These are phyloP conservation scores for Alethe diademata DNA, from an alignment of 2,113 vertebrate genomes.

Conservation along the genomic window DNA sequence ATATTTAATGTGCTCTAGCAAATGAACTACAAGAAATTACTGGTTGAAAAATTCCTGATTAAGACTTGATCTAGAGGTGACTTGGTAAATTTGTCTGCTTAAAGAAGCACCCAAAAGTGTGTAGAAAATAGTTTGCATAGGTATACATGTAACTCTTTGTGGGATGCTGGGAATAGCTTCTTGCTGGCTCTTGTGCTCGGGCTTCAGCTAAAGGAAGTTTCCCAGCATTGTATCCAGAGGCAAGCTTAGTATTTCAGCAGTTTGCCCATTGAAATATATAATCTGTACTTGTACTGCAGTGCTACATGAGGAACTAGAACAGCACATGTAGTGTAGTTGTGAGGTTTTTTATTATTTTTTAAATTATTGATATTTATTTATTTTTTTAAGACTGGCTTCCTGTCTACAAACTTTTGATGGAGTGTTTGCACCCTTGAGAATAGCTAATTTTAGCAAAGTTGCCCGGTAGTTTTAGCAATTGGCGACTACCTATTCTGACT, in stretches of 20 bases:
- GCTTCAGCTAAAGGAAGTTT: neutral
- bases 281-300: neutral
- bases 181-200: neutral
- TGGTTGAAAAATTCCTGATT: neutral
- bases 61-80: neutral
- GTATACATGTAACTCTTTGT: neutral
- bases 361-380: neutral
- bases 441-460: neutral
- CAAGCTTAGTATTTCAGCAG: neutral
- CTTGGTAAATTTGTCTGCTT: neutral
- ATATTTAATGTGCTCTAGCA: neutral
- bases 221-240: neutral
- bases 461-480: neutral
- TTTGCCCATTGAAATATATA: neutral
- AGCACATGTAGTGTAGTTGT: neutral
- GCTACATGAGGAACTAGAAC: neutral
- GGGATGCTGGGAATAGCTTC: neutral
- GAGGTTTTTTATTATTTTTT: neutral
- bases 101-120: neutral
- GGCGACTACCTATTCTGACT: neutral
- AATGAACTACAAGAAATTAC: neutral
- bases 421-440: neutral
- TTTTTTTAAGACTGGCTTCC: neutral
- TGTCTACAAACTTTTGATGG: neutral
- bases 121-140: neutral